Percentiles rank a stretch among this genome's conserved stretches.
Conservation (phyloP, 2,113 vertebrate species). For the Holacanthus passer region DNA sequence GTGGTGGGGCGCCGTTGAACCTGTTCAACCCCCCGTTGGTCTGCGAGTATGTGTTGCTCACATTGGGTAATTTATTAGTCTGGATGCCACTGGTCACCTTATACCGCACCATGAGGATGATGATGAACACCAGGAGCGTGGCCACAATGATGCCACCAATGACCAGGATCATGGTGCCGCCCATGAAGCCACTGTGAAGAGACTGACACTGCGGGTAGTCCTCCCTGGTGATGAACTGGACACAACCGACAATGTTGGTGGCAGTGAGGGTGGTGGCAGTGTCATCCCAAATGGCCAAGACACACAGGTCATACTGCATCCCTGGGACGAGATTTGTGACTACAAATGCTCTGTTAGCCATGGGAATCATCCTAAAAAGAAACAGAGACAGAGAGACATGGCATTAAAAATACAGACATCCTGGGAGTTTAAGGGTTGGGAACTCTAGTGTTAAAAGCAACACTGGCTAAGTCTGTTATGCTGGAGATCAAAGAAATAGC, state of each 20-base stretch:
- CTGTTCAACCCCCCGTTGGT: constrained; percentile 89
- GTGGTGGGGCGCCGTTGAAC: constrained; percentile 84
- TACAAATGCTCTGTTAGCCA: constrained; percentile 93
- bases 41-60: constrained; percentile 94
- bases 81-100: constrained; percentile 91
- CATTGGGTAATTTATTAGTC: constrained; percentile 86
- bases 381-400: constrained; percentile 40
- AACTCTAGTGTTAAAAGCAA: constrained; percentile 19
- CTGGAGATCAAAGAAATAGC: constrained; percentile 49
- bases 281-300: constrained; percentile 98
- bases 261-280: constrained; percentile 94
- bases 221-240: constrained; percentile 93
- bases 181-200: constrained; percentile 94
- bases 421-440: constrained; percentile 57
- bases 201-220: constrained; percentile 95
- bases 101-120: constrained; percentile 97
- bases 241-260: constrained; percentile 96
- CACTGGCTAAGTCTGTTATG: constrained; percentile 14
- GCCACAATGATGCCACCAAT: constrained; percentile 97
- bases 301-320: constrained; percentile 95
- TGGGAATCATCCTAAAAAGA: constrained; percentile 91
- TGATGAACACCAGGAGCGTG: constrained; percentile 94
- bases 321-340: constrained; percentile 96
- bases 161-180: constrained; percentile 97
- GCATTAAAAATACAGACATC: constrained; percentile 34